phyloP scores from a whole-genome alignment of 1,140 invertebrate species.

The Sesamia nonagrioides region DNA sequence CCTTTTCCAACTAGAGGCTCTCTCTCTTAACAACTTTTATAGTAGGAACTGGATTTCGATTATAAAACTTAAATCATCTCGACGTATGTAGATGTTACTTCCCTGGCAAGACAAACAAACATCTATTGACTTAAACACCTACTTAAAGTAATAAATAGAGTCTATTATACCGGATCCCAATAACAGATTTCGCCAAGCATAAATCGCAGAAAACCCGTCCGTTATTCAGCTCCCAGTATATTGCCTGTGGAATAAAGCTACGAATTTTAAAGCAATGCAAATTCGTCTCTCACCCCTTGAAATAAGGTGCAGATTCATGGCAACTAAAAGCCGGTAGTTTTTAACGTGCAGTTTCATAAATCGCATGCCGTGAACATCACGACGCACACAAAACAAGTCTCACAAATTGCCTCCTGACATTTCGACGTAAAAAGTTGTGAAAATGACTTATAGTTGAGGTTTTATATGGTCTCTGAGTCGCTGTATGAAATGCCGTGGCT shows the following conservation, averaged over 20 bases:
- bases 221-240: conserved; percentile 60
- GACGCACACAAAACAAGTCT: conserved; percentile 55
- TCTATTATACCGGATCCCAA: conserved; percentile 57
- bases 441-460: conserved; percentile 55
- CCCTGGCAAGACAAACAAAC: conserved; percentile 24
- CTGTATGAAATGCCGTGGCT: conserved; percentile 20
- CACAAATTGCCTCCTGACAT: conserved; percentile 58
- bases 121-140: conserved; percentile 50
- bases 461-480: conserved; percentile 20
- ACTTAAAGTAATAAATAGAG: conserved; percentile 54
- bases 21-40: too few species aligned
- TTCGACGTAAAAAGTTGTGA: conserved; percentile 58
- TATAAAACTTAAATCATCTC: neutral
- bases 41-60: neutral
- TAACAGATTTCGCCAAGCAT: conserved; percentile 63
- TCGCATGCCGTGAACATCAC: conserved; percentile 50
- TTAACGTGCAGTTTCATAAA: conserved; percentile 60
- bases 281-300: conserved; percentile 15
- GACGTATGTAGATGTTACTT: conserved; percentile 2
- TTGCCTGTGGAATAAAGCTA: conserved; percentile 51
- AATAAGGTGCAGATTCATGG: conserved; percentile 23
- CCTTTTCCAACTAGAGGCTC: too few species aligned
- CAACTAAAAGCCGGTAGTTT: conserved; percentile 44
- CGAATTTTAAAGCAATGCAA: conserved; percentile 7
- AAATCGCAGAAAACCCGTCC: conserved; percentile 58